Conservation (phyloP, 2,113 vertebrate species). For the Calidris pugnax region DNA sequence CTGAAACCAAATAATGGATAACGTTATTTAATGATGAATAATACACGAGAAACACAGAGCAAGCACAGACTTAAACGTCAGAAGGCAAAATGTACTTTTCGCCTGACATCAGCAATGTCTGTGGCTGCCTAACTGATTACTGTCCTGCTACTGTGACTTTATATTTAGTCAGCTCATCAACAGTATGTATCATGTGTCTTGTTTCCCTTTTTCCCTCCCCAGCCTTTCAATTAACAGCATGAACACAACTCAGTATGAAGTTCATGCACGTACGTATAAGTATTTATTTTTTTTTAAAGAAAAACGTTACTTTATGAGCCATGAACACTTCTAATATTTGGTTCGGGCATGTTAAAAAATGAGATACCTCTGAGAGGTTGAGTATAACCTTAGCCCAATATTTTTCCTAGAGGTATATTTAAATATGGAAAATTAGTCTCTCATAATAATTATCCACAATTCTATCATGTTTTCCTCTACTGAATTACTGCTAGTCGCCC, state of each 20-base stretch:
- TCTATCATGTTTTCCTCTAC: neutral
- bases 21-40: neutral
- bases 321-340: neutral
- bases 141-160: neutral
- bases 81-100: conserved; percentile 16
- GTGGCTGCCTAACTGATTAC: neutral
- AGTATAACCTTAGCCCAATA: neutral
- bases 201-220: neutral
- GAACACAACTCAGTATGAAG: neutral
- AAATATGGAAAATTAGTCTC: neutral
- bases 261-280: rapidly evolving
- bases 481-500: neutral
- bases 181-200: neutral
- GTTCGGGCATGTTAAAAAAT: neutral
- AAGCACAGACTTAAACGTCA: neutral
- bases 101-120: conserved; percentile 19
- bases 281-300: neutral
- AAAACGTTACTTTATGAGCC: neutral
- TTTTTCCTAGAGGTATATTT: neutral
- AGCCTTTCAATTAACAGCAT: neutral
- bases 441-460: neutral
- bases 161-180: neutral
- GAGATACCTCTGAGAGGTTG: neutral
- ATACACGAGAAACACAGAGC: neutral
- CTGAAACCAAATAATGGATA: neutral